Base-by-base conservation (phyloP, 92 coral and sea anemone genomes). In the Paragorgia papillata region DNA sequence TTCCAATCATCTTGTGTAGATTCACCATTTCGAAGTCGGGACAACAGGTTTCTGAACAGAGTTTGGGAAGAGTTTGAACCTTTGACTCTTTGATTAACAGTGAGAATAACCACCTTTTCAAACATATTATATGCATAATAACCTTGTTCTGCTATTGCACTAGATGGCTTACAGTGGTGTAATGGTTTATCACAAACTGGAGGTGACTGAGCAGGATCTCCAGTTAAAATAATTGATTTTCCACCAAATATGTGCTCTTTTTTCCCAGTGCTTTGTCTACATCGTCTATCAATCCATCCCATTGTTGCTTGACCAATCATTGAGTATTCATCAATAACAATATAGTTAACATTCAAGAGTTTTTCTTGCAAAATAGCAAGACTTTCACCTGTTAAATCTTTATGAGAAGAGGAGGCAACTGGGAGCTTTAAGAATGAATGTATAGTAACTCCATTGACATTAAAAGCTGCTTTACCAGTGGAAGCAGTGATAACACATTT, bases 151-250 rank as follows among this genome's bases (percentile, higher is more conserved):
- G 59, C 88, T 19, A 55, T 78, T 50, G 34, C 20, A 48, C 33
- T 79, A 17, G 85, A 79, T 3, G 85, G 85, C 27, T 79, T 66
- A 7, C 84, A 66, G 68, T 83, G 91, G 44, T 79, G 83, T 51
- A 87, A 68, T 2, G 91, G 83, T 24, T 87, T 87, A 28, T 87
- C 88, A 46, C 79, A 84, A 59, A 87, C 90, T 46, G 90, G 90
- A 8, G 90, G 87, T 28, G 83, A 68, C 68, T 87, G 85, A 32
- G 74, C 88, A 55, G 88, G 91, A 73, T 87, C 87, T 29, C 85
- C 86, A 74, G 80, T 74, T 41, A 85, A 63, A 69, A 85, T 80
- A 14, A 88, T 46, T 26, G 92, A 81, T 53, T 67, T 88, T 17
- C 92, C 84, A 68, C 87, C 92, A 88, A 88, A 81, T 41, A 81